Conservation (phyloP, 2,113 vertebrate species). For the Heterotilapia buettikoferi region DNA sequence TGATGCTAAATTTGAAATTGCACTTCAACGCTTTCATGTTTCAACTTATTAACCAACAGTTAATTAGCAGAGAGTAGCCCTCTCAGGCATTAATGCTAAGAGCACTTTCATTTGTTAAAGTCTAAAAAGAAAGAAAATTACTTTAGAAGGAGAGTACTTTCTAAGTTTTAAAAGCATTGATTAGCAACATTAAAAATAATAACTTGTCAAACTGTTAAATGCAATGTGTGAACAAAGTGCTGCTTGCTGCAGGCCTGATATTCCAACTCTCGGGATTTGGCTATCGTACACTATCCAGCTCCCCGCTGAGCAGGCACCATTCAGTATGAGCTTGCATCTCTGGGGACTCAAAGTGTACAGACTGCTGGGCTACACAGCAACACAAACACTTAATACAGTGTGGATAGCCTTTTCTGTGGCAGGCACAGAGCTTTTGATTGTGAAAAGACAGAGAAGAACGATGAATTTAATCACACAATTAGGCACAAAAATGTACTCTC, state of each 20-base stretch:
- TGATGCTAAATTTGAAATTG: not conserved
- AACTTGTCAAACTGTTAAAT: not conserved
- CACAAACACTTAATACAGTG: not conserved
- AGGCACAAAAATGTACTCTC: not conserved
- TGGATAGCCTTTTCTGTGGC: not conserved
- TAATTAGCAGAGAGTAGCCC: not conserved
- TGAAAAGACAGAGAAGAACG: not conserved
- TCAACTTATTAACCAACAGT: not conserved
- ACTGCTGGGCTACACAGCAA: not conserved
- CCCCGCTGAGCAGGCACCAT: conserved; percentile 12
- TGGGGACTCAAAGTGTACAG: conserved; percentile 1
- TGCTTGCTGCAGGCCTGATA: not conserved
- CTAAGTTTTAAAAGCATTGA: not conserved
- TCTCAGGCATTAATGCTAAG: not conserved
- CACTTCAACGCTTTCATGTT: not conserved
- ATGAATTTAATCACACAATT: not conserved
- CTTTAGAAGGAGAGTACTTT: not conserved
- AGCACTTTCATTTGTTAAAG: not conserved
- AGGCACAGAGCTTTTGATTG: not conserved
- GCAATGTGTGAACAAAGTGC: conserved; percentile 3
- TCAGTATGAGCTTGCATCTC: conserved; percentile 23
- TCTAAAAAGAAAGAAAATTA: not conserved
- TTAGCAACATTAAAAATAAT: not conserved
- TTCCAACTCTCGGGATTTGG: conserved; percentile 13
- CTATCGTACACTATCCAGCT: not conserved